These are phyloP conservation scores for Benitochromis conjunctus DNA, from an alignment of 2,113 vertebrate genomes.

Conservation along the genomic window DNA sequence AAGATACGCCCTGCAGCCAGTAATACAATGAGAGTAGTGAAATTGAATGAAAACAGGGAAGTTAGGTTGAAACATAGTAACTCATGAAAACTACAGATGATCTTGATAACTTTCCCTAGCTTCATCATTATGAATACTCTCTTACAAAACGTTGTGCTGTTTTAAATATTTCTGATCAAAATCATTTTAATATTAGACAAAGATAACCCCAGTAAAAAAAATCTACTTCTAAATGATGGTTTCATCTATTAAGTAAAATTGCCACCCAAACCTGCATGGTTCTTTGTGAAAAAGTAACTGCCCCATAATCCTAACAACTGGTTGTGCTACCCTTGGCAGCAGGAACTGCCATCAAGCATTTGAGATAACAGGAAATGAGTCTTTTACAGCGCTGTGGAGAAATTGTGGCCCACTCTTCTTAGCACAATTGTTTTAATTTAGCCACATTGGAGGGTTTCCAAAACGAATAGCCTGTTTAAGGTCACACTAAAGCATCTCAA, in stretches of 20 bases:
- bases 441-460: background rate
- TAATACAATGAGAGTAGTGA: background rate
- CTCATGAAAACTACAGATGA: background rate
- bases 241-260: background rate
- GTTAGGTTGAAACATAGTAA: background rate
- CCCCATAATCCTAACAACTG: background rate
- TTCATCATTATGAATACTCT: no score
- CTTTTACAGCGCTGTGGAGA: background rate
- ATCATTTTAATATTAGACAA: no score
- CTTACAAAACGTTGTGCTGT: background rate
- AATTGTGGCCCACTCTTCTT: background rate
- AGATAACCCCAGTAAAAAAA: no score
- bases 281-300: background rate
- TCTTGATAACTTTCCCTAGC: background rate
- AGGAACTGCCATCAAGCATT: background rate
- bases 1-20: background rate
- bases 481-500: background rate
- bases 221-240: background rate
- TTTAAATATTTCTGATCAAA: no score
- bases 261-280: no score
- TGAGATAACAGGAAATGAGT: background rate
- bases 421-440: background rate
- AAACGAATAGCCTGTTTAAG: background rate
- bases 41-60: background rate
- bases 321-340: background rate